Evolutionary conservation across 2,113 vertebrate genomes (phyloP).

Genomic region (Xiphophorus couchianus): DNA sequence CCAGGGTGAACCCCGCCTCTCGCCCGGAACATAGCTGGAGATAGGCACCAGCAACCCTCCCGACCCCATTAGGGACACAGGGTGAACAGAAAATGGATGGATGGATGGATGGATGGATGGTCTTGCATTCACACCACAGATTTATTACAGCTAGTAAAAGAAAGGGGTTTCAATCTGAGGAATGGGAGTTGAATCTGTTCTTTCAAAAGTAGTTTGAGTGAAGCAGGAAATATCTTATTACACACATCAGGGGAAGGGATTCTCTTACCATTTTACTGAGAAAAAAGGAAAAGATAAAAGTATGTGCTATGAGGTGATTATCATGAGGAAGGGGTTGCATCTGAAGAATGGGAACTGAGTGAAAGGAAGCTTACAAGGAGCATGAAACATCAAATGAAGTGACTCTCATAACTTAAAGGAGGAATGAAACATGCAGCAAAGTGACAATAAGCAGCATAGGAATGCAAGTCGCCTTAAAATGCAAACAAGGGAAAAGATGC

Average conservation of each 20-base stretch:
- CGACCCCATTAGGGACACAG: too few species aligned
- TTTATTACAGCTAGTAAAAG: constrained; percentile 34
- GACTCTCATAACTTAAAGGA: constrained; percentile 17
- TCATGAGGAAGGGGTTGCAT: constrained; percentile 1
- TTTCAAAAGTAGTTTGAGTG: constrained; percentile 29
- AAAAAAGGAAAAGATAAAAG: constrained; percentile 1
- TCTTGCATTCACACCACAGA: constrained; percentile 15
- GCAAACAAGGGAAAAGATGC: neutral
- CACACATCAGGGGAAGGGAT: constrained; percentile 5
- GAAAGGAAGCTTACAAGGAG: constrained; percentile 18
- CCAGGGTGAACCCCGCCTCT: too few species aligned
- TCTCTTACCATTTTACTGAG: constrained; percentile 16
- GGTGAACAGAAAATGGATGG: too few species aligned
- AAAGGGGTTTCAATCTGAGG: constrained; percentile 8
- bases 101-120: too few species aligned
- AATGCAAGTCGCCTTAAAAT: neutral
- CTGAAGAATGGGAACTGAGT: neutral
- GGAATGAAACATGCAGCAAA: neutral
- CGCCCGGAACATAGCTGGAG: too few species aligned
- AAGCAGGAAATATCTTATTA: constrained; percentile 21
- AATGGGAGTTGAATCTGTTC: neutral
- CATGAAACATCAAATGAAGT: constrained; percentile 4
- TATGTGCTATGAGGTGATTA: neutral
- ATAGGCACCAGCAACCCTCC: too few species aligned
- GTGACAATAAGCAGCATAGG: neutral